Base-by-base conservation (phyloP, 2,113 vertebrate genomes). In the Odontesthes bonariensis region DNA sequence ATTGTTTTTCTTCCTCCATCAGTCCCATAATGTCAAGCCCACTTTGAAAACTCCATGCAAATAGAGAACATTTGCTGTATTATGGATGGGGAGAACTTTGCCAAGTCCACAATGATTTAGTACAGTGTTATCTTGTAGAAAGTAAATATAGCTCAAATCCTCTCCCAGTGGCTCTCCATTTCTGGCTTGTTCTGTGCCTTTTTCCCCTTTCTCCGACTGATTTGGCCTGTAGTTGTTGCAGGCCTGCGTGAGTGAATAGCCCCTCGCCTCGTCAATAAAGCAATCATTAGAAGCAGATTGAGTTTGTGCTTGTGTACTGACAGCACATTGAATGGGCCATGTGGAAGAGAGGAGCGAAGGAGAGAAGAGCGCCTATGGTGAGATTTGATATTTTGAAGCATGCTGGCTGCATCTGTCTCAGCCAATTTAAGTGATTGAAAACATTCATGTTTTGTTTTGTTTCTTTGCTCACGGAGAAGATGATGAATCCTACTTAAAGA, bases 201-300 rank as follows among this genome's bases (percentile, higher is more conserved):
- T 81, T 69, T 42, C 35, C n/a, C 83, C 64, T 63, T 80, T 86
- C 75, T 84, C 60, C 61, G 53, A 46, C 84, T 85, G 80, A 88
- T 87, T 86, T 90, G 86, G 85, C 78, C 72, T 79, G 76, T 74
- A 74, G 80, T 78, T 78, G 84, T 90, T 70, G 84, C 74, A 52
- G 75, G 85, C 67, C 56, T 77, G 82, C 58, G 81, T 79, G 81
- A 87, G 84, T 77, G 90, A 90, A 87, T 81, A 80, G 88, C 88
- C 77, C 75, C 79, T 83, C 75, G 86, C 82, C 79, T 92, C 77
- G 81, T 87, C 91, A 90, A 92, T 92, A 91, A 89, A 89, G 77
- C 85, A 88, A 82, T 91, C 87, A 92, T 91, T 89, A 92, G 88
- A 80, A 68, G 86, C 85, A 87, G 86, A 92, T 91, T 87, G 90